Percentiles rank a stretch among this genome's conserved stretches.
Conservation (phyloP, 64 coral and sea anemone species). For the Montipora cactus region DNA sequence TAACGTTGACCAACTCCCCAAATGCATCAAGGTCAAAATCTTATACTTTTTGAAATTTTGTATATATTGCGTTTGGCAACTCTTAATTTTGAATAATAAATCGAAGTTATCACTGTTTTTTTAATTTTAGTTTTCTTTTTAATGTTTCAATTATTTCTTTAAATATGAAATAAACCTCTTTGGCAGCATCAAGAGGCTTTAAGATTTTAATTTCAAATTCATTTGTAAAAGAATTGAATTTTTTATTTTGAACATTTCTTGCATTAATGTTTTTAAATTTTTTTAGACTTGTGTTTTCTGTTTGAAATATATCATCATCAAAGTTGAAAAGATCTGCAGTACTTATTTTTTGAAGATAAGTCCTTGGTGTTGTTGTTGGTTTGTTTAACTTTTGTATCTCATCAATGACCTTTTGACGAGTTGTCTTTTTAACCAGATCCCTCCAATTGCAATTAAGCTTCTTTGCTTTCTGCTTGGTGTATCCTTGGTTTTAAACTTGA, state of each 20-base stretch:
- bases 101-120: slow-evolving; percentile 28
- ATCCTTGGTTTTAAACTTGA: too few species aligned
- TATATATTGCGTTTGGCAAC: slow-evolving; percentile 33
- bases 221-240: slow-evolving; percentile 64
- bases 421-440: too few species aligned
- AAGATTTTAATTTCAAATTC: slow-evolving; percentile 54
- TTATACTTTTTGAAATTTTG: slow-evolving; percentile 5
- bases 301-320: too few species aligned
- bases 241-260: slow-evolving; percentile 15
- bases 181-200: slow-evolving; percentile 37
- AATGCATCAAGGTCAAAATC: slow-evolving; percentile 19
- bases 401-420: too few species aligned
- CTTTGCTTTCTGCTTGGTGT: too few species aligned
- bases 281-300: too few species aligned
- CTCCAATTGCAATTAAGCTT: too few species aligned
- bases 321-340: too few species aligned
- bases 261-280: background rate
- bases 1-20: slow-evolving; percentile 26
- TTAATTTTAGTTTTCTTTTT: slow-evolving; percentile 38
- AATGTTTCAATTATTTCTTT: slow-evolving; percentile 21
- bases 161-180: slow-evolving; percentile 36
- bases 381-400: too few species aligned
- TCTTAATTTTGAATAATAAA: slow-evolving; percentile 43
- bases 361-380: too few species aligned
- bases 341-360: too few species aligned